These are phyloP conservation scores for Chloromyia formosa DNA, from an alignment of 2,888 invertebrate genomes.

Conservation along the genomic window DNA sequence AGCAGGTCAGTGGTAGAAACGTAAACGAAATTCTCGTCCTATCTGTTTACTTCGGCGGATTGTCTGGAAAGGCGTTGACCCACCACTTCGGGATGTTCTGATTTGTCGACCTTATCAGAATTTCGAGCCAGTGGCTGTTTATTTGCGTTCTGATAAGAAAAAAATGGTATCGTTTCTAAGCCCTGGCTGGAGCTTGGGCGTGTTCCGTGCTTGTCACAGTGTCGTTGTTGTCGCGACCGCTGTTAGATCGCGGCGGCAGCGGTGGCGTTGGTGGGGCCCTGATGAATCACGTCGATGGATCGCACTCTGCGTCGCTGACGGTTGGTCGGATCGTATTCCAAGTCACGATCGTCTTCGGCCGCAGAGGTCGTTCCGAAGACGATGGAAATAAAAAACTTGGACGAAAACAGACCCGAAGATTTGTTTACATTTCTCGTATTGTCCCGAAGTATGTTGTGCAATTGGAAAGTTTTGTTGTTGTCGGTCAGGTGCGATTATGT, in stretches of 20 bases:
- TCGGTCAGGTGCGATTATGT: not conserved
- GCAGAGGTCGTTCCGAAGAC: not conserved
- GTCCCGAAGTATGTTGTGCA: not conserved
- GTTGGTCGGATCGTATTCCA: not conserved
- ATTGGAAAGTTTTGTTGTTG: conserved; percentile 4
- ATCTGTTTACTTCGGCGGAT: not conserved
- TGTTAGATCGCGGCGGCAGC: conserved; percentile 21
- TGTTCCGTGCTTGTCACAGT: conserved; percentile 28
- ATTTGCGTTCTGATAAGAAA: conserved; percentile 31
- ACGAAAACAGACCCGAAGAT: conserved; percentile 4
- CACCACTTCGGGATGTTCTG: not conserved
- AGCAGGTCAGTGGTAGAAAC: conserved; percentile 46
- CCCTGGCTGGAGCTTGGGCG: conserved; percentile 36
- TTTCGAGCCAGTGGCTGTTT: conserved; percentile 10
- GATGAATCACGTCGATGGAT: conserved; percentile 24
- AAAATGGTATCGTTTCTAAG: not conserved
- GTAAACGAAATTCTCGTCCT: conserved; percentile 1
- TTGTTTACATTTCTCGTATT: not conserved
- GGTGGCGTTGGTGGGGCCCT: not conserved
- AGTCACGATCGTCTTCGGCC: conserved; percentile 30
- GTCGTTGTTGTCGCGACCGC: not conserved
- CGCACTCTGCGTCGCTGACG: too few species aligned
- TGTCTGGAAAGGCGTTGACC: not conserved
- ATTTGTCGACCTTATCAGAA: conserved; percentile 32
- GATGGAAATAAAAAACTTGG: not conserved